Percentiles rank a stretch among this genome's conserved stretches.
phyloP scores from a whole-genome alignment of 2,797 vertebrate species.

The Helostoma temminkii region DNA sequence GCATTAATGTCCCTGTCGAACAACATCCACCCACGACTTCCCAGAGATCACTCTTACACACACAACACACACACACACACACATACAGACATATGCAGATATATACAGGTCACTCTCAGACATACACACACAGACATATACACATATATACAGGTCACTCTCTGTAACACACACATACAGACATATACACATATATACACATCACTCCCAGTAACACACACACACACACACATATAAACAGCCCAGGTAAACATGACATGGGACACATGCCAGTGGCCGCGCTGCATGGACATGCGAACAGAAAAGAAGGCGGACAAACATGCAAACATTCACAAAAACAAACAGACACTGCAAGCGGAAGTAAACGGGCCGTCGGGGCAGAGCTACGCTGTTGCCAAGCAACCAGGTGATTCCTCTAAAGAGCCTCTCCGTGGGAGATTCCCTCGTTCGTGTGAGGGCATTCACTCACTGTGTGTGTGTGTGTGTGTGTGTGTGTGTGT shows the following conservation, averaged over 20 bases:
- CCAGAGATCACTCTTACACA: conserved; percentile 67
- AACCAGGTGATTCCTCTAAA: conserved; percentile 87
- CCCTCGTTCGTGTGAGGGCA: conserved; percentile 76
- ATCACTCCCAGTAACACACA: conserved; percentile 34
- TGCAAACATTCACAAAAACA: conserved; percentile 42
- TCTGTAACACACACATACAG: conserved; percentile 15
- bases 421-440: conserved; percentile 83
- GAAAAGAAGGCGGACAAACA: conserved; percentile 22
- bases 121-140: conserved; percentile 6
- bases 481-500: neutral
- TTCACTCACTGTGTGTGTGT: conserved; percentile 53
- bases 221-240: conserved; percentile 9
- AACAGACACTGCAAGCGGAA: conserved; percentile 70
- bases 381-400: conserved; percentile 83
- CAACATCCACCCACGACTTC: conserved; percentile 74
- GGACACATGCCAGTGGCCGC: conserved; percentile 14
- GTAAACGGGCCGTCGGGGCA: conserved; percentile 73
- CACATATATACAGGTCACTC: too few species aligned
- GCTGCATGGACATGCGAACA: conserved; percentile 5
- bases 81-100: conserved; percentile 17
- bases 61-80: conserved; percentile 8
- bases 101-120: too few species aligned
- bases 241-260: conserved; percentile 21
- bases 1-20: conserved; percentile 72
- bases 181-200: too few species aligned